Base-by-base conservation (phyloP, 2,888 invertebrate species). In the Thelaira solivaga region DNA sequence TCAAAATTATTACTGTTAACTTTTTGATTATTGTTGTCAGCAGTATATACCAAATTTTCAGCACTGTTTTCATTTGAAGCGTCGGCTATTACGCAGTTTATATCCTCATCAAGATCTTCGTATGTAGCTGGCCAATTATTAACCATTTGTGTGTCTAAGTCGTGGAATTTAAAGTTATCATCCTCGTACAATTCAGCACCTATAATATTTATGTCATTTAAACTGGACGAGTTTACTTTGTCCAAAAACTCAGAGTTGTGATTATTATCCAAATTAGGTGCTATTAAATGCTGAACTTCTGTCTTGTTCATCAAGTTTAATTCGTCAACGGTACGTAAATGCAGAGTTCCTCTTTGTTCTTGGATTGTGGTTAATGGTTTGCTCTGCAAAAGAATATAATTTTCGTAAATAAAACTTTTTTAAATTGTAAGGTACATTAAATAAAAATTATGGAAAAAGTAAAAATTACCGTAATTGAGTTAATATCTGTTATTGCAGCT, bases 241-340 rank as follows among this genome's bases (percentile, higher is more conserved):
- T 61, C 59, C 8, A 55, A 22, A 4, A 62, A 41, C 1, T 73
- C 77, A 4, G 4, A 24, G 8, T n/a, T 47, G 43, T 65, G 34
- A 49, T 53, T 71, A 13, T 76, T 74, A 20, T 87, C 87, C 4
- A 86, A 81, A 76, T 87, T 83, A 0, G 88, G 88, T 13, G 86
- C 87, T 53, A 88, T 87, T 10, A 89, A 75, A 71, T 87, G 87
- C 81, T 88, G 87, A 18, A 89, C 88, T 59, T 89, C 88, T 64
- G 85, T 88, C 67, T 87, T 86, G 41, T 88, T 88, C 87, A 89
- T 88, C 31, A 89, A 81, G 81, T 89, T 89, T 11, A 89, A 79
- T 77, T 89, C 89, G 55, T 89, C 89, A 0, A 89, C 89, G 0
- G 89, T 89, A 20, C 89, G 86, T 24, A 89, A 82, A 69, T 89